Evolutionary conservation across 2,888 invertebrate genomes (phyloP).

Genomic region (Abscondita cerata): DNA sequence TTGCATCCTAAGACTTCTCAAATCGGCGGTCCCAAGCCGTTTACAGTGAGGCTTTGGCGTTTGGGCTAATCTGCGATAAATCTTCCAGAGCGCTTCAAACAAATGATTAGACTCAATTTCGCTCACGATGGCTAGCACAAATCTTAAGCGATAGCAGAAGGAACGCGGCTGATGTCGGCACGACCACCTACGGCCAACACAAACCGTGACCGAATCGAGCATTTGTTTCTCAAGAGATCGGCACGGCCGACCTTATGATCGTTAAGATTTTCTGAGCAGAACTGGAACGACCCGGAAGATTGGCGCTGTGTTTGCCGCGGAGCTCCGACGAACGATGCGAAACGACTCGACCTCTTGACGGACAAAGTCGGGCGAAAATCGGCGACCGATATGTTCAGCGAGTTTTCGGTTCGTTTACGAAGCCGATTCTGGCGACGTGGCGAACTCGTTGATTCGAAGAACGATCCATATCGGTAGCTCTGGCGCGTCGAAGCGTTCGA

Average conservation of each 20-base stretch:
- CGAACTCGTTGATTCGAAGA: no score
- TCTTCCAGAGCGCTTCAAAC: constrained; percentile 54
- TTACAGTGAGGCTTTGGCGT: constrained; percentile 4
- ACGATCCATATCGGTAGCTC: no score
- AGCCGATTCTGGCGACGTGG: constrained; percentile 55
- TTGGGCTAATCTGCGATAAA: constrained; percentile 16
- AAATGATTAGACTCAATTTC: constrained; percentile 10
- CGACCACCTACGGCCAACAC: constrained; percentile 61
- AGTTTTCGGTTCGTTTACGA: constrained; percentile 53
- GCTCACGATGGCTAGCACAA: constrained; percentile 57
- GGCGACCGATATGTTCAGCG: constrained; percentile 48
- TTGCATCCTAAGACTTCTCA: constrained; percentile 34
- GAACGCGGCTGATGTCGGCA: constrained; percentile 65
- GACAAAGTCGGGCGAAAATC: constrained; percentile 46
- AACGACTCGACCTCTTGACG: constrained; percentile 62
- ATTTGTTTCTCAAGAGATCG: constrained; percentile 66
- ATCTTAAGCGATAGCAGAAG: constrained; percentile 66
- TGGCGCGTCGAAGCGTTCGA: no score
- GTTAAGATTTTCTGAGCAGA: constrained; percentile 60
- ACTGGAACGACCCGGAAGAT: constrained; percentile 28
- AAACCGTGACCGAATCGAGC: constrained; percentile 59
- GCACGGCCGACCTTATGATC: constrained; percentile 76
- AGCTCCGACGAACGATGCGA: constrained; percentile 56
- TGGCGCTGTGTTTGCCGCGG: constrained; percentile 52
- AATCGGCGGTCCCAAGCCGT: constrained; percentile 8